Base-by-base conservation (phyloP, 2,888 invertebrate species). In the Himalopsyche anomala region DNA sequence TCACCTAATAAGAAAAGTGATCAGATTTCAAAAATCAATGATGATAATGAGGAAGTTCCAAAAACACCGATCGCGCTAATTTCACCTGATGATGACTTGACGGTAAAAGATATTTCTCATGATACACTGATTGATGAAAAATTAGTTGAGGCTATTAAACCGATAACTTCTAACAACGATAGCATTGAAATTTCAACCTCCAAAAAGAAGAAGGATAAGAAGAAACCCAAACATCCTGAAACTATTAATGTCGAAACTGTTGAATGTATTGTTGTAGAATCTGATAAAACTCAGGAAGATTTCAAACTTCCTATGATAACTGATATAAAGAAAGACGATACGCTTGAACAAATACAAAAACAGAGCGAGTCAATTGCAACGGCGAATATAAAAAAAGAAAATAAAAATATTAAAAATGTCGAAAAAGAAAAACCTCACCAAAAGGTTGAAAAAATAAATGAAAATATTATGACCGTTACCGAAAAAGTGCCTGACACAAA, bases 291-390 rank as follows among this genome's bases (percentile, higher is more conserved):
- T 15, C 38, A 15, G 36, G 36, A 28, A 38, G 74, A 74, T 36
- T 15, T 12, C 36, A 36, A 36, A 36, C 12, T 12, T 3, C 74
- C 74, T 69, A 19, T 40, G 45, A 17, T 45, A 81, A 82, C 55
- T 28, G 51, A 19, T 55, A 82, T 51, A 55, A n/a, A 36, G 55
- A 28, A 51, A 82, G 54, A 82, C 15, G 28, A 36, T 40, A n/a
- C 81, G 15, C 84, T 86, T 81, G 69, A 86, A 36, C 62, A 83
- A 80, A 55, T 69, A 36, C 83, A 85, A 79, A 88, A 62, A 5
- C 19, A 36, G 11, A 80, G 80, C 40, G 42, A 51, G 51, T 8
- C 15, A 3, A 51, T 51, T 15, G 15, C 51, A 51, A 51, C 74
- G 62, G 28, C 11, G 12, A 74, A 36, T 74, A 74, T 38, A 12